phyloP scores from a whole-genome alignment of 2,888 invertebrate species.

The Conomelus anceps region DNA sequence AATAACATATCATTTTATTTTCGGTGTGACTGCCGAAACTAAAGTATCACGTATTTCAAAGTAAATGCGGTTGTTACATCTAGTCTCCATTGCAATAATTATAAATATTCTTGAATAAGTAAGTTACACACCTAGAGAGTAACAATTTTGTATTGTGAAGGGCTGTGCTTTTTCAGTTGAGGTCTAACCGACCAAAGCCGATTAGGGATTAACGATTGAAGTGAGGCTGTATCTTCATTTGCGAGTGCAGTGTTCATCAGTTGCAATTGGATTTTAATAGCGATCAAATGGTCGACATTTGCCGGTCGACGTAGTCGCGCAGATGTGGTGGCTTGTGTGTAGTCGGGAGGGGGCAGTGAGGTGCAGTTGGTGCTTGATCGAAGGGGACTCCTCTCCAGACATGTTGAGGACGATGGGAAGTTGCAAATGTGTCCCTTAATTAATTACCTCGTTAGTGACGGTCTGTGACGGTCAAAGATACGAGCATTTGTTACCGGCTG shows the following conservation, averaged over 20 bases:
- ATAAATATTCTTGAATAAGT: too few relatives aligned
- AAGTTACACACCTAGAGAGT: too few relatives aligned
- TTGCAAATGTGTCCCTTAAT: not conserved
- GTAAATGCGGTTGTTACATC: too few relatives aligned
- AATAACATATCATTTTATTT: too few relatives aligned
- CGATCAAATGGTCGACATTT: conserved; percentile 9
- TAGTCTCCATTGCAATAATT: too few relatives aligned
- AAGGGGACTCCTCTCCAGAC: not conserved
- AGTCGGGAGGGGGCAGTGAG: not conserved
- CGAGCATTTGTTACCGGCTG: conserved; percentile 1
- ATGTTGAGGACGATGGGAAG: not conserved
- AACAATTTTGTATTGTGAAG: too few relatives aligned
- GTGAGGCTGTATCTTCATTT: not conserved
- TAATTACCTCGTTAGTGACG: not conserved
- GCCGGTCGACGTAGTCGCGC: not conserved
- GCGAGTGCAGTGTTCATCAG: not conserved
- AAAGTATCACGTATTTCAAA: too few relatives aligned
- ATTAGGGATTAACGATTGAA: not conserved
- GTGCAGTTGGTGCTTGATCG: not conserved
- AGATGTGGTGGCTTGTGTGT: not conserved
- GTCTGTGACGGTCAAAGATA: conserved; percentile 6
- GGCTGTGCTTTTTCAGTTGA: too few relatives aligned
- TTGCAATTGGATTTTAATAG: conserved; percentile 12
- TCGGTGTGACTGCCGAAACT: too few relatives aligned
- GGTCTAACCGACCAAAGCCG: not conserved